phyloP scores from a whole-genome alignment of 2,797 vertebrate species.

The Crocodylus rhombifer region DNA sequence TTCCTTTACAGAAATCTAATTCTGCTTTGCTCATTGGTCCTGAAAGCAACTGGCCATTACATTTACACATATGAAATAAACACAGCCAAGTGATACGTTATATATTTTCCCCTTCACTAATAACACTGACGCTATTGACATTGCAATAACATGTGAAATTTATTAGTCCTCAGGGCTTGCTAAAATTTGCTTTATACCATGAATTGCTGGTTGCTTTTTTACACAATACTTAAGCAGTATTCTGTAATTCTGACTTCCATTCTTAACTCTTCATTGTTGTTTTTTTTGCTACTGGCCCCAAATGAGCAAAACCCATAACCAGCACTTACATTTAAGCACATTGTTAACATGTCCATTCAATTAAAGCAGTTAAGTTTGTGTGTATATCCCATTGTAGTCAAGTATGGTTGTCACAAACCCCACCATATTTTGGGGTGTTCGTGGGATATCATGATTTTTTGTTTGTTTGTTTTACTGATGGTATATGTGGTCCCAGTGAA shows the following conservation, averaged over 20 bases:
- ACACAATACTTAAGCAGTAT: neutral
- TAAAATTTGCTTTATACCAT: neutral
- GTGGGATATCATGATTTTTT: too few species aligned
- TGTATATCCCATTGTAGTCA: too few species aligned
- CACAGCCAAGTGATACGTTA: neutral
- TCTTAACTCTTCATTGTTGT: neutral
- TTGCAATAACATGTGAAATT: neutral
- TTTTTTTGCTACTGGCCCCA: too few species aligned
- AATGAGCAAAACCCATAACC: neutral
- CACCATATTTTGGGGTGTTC: too few species aligned
- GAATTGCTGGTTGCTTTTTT: neutral
- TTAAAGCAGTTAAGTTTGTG: neutral
- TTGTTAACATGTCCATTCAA: neutral
- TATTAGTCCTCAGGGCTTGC: neutral
- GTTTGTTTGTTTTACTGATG: too few species aligned
- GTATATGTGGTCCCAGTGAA: too few species aligned
- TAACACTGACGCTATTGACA: neutral
- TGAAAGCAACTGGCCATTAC: neutral
- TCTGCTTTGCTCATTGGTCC: neutral
- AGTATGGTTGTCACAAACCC: too few species aligned
- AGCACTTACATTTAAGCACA: neutral
- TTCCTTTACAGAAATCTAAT: neutral
- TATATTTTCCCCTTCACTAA: neutral
- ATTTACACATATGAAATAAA: neutral
- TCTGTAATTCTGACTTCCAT: neutral